These are phyloP conservation scores for Lycaon pictus DNA, from an alignment of 2,113 vertebrate species.

Conservation along the genomic window DNA sequence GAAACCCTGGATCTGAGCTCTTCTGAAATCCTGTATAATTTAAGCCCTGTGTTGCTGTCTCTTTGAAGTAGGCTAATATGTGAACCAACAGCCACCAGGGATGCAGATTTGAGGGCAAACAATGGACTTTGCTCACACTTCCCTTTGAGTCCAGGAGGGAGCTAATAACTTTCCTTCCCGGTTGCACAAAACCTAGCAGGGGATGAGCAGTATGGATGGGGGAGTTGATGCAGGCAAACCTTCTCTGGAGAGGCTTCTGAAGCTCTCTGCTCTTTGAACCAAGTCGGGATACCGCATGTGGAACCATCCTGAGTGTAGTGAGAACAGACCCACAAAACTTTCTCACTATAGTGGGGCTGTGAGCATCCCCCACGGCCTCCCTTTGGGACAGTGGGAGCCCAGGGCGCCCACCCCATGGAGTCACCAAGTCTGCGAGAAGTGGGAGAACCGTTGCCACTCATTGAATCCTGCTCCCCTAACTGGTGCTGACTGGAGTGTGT, in stretches of 20 bases:
- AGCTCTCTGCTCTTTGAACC: slow-evolving; percentile 64
- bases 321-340: background rate
- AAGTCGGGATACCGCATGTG: slow-evolving; percentile 16
- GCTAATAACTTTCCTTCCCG: slow-evolving; percentile 50
- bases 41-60: background rate
- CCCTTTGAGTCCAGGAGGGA: slow-evolving; percentile 73
- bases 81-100: background rate
- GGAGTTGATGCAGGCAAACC: background rate
- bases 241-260: slow-evolving; percentile 61
- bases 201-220: background rate
- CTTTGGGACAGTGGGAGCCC: background rate
- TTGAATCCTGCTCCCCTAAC: background rate
- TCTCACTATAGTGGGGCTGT: background rate
- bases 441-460: slow-evolving; percentile 12
- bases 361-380: background rate
- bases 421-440: slow-evolving; percentile 44
- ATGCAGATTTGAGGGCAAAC: slow-evolving; percentile 24
- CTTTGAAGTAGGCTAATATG: slow-evolving; percentile 28
- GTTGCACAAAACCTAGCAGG: slow-evolving; percentile 18
- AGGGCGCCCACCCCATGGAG: background rate
- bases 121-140: background rate
- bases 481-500: background rate
- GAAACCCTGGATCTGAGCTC: background rate
- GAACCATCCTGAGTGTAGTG: slow-evolving; percentile 7
- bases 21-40: slow-evolving; percentile 23